Evolutionary conservation across 2,113 vertebrate genomes (phyloP), one percentile per base, ranked within the genome.

Genomic region (Sapayoa aenigma): DNA sequence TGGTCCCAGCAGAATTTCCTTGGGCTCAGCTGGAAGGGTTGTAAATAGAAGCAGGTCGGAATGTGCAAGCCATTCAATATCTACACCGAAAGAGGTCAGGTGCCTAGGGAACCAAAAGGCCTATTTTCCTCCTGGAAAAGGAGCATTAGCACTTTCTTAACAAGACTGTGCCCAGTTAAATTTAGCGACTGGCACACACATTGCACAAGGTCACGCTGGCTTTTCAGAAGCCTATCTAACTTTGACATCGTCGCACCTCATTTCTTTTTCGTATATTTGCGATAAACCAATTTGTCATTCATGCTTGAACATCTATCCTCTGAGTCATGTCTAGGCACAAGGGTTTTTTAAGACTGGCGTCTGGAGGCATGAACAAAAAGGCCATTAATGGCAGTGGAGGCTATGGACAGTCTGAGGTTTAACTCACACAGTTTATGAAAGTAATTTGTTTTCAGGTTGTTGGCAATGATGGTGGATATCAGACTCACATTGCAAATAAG

Each of bases 311-410:
- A 94, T 95, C 96, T 91, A 96, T 95, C 93, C 96, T 93, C 91
- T 96, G 95, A 97, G 93, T 97, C 95, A 97, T 73, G 95, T 97
- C 96, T 97, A 88, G 91, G 96, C 94, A 95, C 92, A 89, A 89
- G 77, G 56, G 82, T 65, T 92, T 95, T 92, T 93, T 85, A 94
- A 96, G 90, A 78, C 68, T 3, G 28, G 72, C 3, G 79, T 96
- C 96, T 96, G 53, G 66, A 80, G 76, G 80, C 79, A 88, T 50
- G 81, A 96, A 97, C 93, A 96, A 95, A 96, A 96, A 93, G 59
- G 60, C 93, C 95, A 97, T 94, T 96, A 97, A 97, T 92, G 92
- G 91, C 84, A 96, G 80, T 9, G 52, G 50, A 95, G 94, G 67
- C 73, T 56, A 87, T 5, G 60, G 94, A 97, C 87, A 89, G 89